A percentile compares a stretch with the other conserved stretches of the same genome.
Evolutionary conservation across 2,113 vertebrate species (phyloP).

Genomic region (Hymenochirus boettgeri): DNA sequence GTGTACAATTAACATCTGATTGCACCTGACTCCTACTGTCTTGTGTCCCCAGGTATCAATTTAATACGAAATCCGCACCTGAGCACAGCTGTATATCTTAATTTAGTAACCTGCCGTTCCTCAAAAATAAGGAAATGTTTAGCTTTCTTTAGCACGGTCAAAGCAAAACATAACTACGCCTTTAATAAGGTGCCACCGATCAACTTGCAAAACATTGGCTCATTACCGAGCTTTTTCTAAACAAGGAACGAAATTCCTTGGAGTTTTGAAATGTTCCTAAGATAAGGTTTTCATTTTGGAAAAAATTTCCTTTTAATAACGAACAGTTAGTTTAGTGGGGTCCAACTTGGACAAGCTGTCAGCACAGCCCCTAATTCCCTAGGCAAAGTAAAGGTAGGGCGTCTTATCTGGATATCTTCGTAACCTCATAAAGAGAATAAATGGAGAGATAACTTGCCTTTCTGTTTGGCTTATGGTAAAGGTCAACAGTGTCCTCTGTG

Average conservation of each 20-base stretch:
- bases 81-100: slow-evolving; percentile 27
- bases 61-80: slow-evolving; percentile 36
- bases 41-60: slow-evolving; percentile 28
- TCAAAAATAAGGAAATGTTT: slow-evolving; percentile 30
- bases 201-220: not conserved
- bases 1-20: slow-evolving; percentile 33
- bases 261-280: too few species aligned
- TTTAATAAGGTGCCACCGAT: not conserved
- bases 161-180: slow-evolving; percentile 12
- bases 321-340: too few species aligned
- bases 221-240: not conserved
- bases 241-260: not conserved
- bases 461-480: too few species aligned
- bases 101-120: slow-evolving; percentile 21
- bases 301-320: too few species aligned
- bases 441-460: too few species aligned
- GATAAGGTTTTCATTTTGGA: too few species aligned
- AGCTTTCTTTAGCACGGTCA: slow-evolving; percentile 2
- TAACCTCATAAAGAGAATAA: too few species aligned
- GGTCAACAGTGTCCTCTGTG: too few species aligned
- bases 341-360: too few species aligned
- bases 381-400: too few species aligned
- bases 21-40: slow-evolving; percentile 26
- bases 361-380: too few species aligned
- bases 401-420: too few species aligned